Conservation (phyloP, 2,113 vertebrate genomes). For the Merops nubicus region DNA sequence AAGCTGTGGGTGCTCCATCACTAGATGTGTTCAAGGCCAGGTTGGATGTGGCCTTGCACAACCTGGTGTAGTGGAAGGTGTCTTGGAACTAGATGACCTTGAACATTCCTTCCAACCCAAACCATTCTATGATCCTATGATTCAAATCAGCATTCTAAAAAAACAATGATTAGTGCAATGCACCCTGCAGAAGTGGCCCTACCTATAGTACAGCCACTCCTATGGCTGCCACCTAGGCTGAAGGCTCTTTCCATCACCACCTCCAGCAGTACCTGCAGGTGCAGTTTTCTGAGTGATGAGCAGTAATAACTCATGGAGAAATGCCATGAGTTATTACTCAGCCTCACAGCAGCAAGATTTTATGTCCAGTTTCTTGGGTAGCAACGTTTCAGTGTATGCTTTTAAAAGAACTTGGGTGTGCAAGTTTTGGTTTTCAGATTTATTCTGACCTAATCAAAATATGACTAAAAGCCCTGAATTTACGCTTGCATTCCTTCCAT, state of each 20-base stretch:
- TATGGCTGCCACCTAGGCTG: background rate
- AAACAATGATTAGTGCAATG: background rate
- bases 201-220: background rate
- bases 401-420: background rate
- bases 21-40: too few species aligned
- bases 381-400: background rate
- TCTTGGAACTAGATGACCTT: too few species aligned
- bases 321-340: background rate
- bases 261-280: background rate
- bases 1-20: too few species aligned
- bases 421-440: background rate
- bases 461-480: background rate
- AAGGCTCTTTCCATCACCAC: background rate
- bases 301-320: background rate
- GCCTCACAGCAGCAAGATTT: background rate
- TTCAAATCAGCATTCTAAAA: background rate
- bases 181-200: background rate
- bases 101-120: too few species aligned
- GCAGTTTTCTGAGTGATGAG: background rate
- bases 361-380: background rate
- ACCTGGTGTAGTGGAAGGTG: too few species aligned
- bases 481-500: background rate
- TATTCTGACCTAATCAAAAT: background rate
- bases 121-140: too few species aligned
- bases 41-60: too few species aligned